Percentiles rank a stretch among this genome's conserved stretches.
These are phyloP conservation scores for Silurus asotus DNA, from an alignment of 2,113 vertebrate species.

Conservation along the genomic window DNA sequence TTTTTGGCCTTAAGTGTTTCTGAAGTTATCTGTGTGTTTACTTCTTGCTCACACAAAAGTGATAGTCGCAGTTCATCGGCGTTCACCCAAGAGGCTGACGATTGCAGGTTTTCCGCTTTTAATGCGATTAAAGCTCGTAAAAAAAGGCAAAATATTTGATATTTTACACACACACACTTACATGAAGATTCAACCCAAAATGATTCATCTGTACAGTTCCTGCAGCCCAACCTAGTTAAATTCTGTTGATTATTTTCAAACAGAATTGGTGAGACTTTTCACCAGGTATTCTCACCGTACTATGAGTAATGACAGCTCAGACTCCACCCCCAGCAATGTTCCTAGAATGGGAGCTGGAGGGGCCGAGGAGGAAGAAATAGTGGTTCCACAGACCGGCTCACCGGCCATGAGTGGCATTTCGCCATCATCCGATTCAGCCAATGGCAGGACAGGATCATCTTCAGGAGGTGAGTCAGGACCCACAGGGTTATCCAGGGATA, in stretches of 20 bases:
- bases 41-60: not conserved
- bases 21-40: not conserved
- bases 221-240: constrained; percentile 67
- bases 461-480: constrained; percentile 61
- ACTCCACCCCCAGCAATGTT: constrained; percentile 62
- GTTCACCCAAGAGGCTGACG: not conserved
- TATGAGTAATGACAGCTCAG: constrained; percentile 78
- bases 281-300: constrained; percentile 59
- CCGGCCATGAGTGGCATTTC: constrained; percentile 10
- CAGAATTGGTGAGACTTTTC: not conserved
- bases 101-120: not conserved
- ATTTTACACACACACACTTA: not conserved
- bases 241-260: constrained; percentile 13
- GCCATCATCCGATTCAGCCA: not conserved
- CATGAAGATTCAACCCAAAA: constrained; percentile 37
- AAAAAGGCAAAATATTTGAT: not conserved
- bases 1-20: constrained; percentile 29
- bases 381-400: constrained; percentile 29
- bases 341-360: constrained; percentile 50
- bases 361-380: constrained; percentile 51
- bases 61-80: not conserved
- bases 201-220: constrained; percentile 47
- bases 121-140: constrained; percentile 3
- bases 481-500: constrained; percentile 50
- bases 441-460: constrained; percentile 43